These are phyloP conservation scores for Heteromurus nitidus DNA, from an alignment of 2,888 invertebrate species.

Conservation along the genomic window DNA sequence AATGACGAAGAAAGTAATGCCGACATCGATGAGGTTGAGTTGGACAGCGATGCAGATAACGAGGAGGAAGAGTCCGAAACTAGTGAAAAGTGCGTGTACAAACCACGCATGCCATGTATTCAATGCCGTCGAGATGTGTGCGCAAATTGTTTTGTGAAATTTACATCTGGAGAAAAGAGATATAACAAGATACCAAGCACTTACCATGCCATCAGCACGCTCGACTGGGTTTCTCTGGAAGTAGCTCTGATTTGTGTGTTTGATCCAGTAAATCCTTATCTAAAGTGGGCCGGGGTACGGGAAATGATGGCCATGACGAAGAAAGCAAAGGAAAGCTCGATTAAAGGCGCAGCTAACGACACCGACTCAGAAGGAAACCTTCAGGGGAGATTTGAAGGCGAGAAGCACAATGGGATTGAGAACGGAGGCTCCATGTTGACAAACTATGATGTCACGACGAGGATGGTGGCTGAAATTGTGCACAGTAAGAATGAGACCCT, in stretches of 20 bases:
- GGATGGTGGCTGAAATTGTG: neutral
- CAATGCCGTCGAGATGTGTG: neutral
- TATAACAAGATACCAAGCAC: neutral
- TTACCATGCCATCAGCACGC: neutral
- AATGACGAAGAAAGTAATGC: neutral
- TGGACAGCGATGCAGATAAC: no score
- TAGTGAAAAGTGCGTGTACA: neutral
- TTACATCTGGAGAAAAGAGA: neutral
- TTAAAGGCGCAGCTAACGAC: neutral
- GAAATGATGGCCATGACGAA: neutral
- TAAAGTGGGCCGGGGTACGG: neutral
- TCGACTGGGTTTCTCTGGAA: conserved; percentile 4
- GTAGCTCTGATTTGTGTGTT: conserved; percentile 4
- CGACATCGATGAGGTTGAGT: no score
- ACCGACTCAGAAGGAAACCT: no score
- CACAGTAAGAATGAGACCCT: neutral
- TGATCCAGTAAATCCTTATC: neutral
- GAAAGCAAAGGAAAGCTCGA: neutral
- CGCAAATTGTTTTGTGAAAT: conserved; percentile 1
- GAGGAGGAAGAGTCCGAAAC: conserved; percentile 1
- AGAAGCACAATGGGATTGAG: neutral
- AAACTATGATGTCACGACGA: no score
- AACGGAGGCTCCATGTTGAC: conserved; percentile 1
- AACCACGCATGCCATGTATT: neutral
- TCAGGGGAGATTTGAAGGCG: neutral